Evolutionary conservation across 2,113 vertebrate species (phyloP), one percentile per base, ranked within the genome.

Genomic region (Riparia riparia): DNA sequence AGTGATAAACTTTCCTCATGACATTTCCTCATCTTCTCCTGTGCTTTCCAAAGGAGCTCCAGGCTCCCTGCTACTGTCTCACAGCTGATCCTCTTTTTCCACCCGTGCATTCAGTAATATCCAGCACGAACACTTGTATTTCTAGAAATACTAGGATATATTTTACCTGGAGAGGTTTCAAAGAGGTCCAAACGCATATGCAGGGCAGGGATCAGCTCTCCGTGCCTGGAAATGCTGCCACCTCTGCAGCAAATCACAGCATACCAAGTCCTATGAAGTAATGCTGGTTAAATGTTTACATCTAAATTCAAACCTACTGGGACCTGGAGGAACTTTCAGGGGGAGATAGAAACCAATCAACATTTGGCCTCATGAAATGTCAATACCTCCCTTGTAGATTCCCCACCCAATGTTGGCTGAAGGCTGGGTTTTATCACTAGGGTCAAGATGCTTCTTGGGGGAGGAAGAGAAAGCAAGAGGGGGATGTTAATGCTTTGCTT

Each of bases 381-480:
- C 86, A 90, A 29, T 73, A 79, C 42, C 73, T 91, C 94, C 70
- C 68, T 84, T 1, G 3, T 22, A 34, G 53, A 73, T 77, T 60
- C 70, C 41, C 73, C 54, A 87, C 53, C 57, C 84, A 82, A 3
- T 0, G 6, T 2, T 87, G 86, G 78, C 66, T 76, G 71, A 60
- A 79, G 73, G 44, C 65, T 86, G 65, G 18, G 73, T 93, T 94
- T 94, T 91, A 82, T 95, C 91, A 87, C 53, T 25, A 58, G 45
- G 54, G 39, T 93, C 16, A 58, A 77, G 70, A 80, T 72, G 42
- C n/a, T 91, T 90, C 58, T 77, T 64, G 22, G 19, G 53, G 58
- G 26, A 88, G 51, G 88, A 92, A 54, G n/a, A 54, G 49, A 76
- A 86, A 80, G 49, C 3, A 3, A 2, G 37, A 68, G 31, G 2